phyloP scores from a whole-genome alignment of 35 echinoderm and acorn worm genomes.

The Apostichopus parvimensis region DNA sequence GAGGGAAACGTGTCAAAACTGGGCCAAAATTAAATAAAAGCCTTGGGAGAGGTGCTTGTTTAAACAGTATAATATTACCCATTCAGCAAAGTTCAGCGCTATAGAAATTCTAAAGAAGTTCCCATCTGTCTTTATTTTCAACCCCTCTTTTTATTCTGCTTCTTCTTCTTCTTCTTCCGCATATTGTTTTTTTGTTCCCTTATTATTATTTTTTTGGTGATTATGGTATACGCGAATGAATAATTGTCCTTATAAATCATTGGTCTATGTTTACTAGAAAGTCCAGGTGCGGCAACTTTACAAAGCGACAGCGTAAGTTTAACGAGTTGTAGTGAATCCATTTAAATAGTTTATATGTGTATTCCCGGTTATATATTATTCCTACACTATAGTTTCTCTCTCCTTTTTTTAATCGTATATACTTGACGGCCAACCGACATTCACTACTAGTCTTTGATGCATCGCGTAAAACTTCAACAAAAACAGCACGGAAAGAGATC shows the following conservation, averaged over 20 bases:
- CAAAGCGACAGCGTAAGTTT: neutral
- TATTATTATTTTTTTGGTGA: neutral
- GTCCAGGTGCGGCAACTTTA: conserved; percentile 1
- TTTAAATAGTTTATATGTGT: neutral
- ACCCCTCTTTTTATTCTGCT: neutral
- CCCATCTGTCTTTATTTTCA: neutral
- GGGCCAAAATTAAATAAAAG: neutral
- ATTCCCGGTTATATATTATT: neutral
- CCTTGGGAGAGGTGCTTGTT: conserved; percentile 11
- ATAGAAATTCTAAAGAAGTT: neutral
- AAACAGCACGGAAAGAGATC: neutral
- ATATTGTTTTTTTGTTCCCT: neutral
- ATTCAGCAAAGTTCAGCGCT: neutral
- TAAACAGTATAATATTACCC: conserved; percentile 8
- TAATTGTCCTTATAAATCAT: conserved; percentile 19
- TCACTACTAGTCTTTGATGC: neutral
- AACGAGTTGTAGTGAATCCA: conserved; percentile 6
- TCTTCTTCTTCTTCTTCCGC: neutral
- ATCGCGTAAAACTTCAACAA: neutral
- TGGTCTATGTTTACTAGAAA: neutral
- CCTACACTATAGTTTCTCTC: no score
- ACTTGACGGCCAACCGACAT: neutral
- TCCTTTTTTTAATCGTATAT: neutral
- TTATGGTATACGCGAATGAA: neutral
- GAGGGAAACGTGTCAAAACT: neutral